Conservation (phyloP, 2,113 vertebrate species). For the Pristiophorus japonicus region DNA sequence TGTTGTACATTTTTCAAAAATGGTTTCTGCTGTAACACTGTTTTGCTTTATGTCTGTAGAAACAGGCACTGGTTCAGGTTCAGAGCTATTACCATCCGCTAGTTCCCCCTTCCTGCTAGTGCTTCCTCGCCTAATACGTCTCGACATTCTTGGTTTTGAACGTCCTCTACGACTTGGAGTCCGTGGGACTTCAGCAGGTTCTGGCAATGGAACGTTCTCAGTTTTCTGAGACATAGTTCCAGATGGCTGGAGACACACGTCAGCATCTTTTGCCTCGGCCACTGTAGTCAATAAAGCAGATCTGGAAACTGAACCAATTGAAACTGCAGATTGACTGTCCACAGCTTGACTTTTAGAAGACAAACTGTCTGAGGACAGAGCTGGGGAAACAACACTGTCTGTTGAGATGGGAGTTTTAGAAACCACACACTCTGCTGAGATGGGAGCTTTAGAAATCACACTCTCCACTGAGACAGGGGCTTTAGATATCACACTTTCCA, state of each 20-base stretch:
- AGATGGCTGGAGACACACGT: constrained; percentile 52
- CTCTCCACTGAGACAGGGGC: neutral
- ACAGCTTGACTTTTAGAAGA: neutral
- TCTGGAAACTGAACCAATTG: neutral
- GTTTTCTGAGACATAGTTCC: constrained; percentile 53
- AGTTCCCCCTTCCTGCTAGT: constrained; percentile 57
- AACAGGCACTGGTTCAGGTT: constrained; percentile 49
- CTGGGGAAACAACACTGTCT: neutral
- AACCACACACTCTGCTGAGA: neutral
- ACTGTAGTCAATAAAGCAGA: constrained; percentile 33
- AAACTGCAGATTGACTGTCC: constrained; percentile 12
- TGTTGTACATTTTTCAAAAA: constrained; percentile 44
- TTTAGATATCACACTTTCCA: constrained; percentile 22
- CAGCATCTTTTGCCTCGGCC: constrained; percentile 58
- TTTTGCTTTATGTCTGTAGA: constrained; percentile 43
- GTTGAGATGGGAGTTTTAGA: constrained; percentile 7
- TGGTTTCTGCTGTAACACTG: constrained; percentile 45
- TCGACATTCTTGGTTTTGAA: constrained; percentile 66
- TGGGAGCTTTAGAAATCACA: constrained; percentile 10
- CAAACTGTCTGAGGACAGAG: neutral
- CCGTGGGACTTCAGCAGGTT: constrained; percentile 58
- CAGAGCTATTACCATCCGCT: constrained; percentile 48
- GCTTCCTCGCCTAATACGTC: constrained; percentile 64
- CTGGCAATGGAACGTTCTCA: constrained; percentile 47
- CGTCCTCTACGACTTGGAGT: constrained; percentile 75